These are phyloP conservation scores for Stercorarius parasiticus DNA, from an alignment of 2,113 vertebrate genomes.

Conservation along the genomic window DNA sequence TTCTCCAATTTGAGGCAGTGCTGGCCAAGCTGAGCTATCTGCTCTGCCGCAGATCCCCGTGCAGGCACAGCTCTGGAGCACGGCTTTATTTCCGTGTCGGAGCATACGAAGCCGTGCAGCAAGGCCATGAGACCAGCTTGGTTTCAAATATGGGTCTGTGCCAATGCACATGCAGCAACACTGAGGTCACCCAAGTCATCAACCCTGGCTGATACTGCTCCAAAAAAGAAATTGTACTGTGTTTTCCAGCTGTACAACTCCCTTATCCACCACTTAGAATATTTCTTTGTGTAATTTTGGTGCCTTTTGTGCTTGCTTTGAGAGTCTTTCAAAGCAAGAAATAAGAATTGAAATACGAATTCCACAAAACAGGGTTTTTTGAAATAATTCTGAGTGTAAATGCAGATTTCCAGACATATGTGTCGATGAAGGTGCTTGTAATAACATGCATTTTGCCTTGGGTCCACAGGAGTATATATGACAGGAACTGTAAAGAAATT, in stretches of 20 bases:
- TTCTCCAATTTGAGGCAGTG: background rate
- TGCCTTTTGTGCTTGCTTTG: background rate
- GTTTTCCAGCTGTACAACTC: background rate
- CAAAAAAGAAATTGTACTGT: background rate
- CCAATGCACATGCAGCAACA: rapidly evolving
- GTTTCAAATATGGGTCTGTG: background rate
- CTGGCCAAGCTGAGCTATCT: background rate
- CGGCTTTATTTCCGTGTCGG: background rate
- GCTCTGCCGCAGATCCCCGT: background rate
- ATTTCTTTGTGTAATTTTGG: background rate
- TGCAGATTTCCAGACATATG: background rate
- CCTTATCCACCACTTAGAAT: background rate
- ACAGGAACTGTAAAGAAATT: background rate
- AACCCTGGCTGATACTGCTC: background rate
- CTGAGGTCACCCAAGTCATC: background rate
- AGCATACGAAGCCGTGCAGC: rapidly evolving
- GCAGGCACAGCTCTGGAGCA: background rate
- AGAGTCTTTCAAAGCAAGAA: background rate
- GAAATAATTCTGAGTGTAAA: background rate
- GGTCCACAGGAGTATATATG: background rate
- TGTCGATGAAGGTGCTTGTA: background rate
- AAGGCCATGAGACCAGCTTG: background rate
- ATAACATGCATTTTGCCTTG: background rate
- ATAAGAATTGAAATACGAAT: background rate
- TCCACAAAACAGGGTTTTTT: background rate